These are phyloP conservation scores for Drosophila virilis DNA, from an alignment of 1,140 invertebrate species.

Conservation along the genomic window DNA sequence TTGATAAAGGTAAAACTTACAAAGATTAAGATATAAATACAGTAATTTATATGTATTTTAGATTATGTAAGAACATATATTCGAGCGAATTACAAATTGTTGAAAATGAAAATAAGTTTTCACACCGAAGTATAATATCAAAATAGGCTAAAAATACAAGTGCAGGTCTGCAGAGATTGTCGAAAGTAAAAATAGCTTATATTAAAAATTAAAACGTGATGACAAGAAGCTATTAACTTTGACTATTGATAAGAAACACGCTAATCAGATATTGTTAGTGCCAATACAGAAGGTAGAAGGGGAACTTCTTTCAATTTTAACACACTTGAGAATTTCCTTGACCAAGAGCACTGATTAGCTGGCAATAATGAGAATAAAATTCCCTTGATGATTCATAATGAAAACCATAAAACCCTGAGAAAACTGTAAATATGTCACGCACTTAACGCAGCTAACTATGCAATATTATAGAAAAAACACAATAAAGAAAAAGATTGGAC, in stretches of 20 bases:
- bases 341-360: constrained; percentile 1
- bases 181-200: background rate
- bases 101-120: no score
- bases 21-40: no score
- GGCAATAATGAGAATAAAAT: background rate
- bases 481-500: background rate
- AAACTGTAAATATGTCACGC: constrained; percentile 4
- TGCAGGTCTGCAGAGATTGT: background rate
- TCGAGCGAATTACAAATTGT: no score
- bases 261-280: background rate
- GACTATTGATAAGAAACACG: background rate
- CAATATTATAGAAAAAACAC: constrained; percentile 9
- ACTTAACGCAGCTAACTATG: constrained; percentile 5
- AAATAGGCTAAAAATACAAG: no score
- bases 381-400: constrained; percentile 45
- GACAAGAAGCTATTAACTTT: background rate
- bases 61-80: no score
- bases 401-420: constrained; percentile 7
- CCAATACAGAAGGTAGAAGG: constrained; percentile 1
- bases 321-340: background rate
- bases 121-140: no score
- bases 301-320: background rate
- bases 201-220: background rate
- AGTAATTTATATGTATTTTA: no score
- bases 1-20: background rate